Conservation (phyloP, 2,797 vertebrate genomes). For the Sarcophilus harrisii region DNA sequence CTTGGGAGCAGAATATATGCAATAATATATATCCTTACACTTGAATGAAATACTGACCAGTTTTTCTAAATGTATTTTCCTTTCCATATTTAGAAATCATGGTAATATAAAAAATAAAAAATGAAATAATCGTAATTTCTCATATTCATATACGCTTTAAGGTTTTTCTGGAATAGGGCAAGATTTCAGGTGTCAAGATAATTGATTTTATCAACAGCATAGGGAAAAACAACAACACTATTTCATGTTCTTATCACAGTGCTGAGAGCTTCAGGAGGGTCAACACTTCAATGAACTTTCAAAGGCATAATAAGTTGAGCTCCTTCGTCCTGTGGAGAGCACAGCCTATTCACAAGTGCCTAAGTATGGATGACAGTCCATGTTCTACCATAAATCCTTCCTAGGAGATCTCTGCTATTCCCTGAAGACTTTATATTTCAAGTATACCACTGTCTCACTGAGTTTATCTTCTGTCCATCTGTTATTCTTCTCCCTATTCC, state of each 20-base stretch:
- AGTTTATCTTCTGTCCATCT: too few relatives aligned
- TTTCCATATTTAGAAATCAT: conserved; percentile 1
- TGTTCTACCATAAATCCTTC: too few relatives aligned
- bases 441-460: too few relatives aligned
- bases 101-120: conserved; percentile 38
- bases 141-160: conserved; percentile 65
- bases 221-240: conserved; percentile 46
- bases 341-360: too few relatives aligned
- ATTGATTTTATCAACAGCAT: conserved; percentile 78
- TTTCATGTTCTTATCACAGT: conserved; percentile 78
- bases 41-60: too few relatives aligned
- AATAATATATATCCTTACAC: too few relatives aligned
- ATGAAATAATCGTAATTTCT: conserved; percentile 58
- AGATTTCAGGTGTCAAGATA: conserved; percentile 70
- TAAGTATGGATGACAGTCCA: too few relatives aligned
- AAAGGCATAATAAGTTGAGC: conserved; percentile 29
- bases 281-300: conserved; percentile 67
- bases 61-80: neutral
- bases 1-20: too few relatives aligned
- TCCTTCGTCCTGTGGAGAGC: too few relatives aligned
- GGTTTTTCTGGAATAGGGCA: conserved; percentile 75
- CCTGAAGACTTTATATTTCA: too few relatives aligned
- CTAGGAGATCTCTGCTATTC: too few relatives aligned
- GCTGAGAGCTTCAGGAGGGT: conserved; percentile 64
- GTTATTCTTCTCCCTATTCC: too few relatives aligned